These are phyloP conservation scores for Drosophila diplacantha DNA, from an alignment of 2,888 invertebrate species.

Conservation along the genomic window DNA sequence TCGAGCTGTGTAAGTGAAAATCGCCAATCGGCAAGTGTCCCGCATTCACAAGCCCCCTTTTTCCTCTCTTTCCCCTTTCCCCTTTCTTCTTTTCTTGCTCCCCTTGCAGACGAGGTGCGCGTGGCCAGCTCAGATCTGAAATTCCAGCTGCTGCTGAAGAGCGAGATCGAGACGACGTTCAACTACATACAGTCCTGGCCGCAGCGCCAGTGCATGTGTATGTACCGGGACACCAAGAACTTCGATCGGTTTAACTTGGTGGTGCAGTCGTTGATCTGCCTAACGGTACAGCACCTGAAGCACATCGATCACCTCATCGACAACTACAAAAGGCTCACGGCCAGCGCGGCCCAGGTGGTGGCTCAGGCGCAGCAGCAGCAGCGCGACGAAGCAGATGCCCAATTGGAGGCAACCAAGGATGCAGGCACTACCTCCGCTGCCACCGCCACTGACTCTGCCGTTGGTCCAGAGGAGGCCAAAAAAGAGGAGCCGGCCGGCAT, in stretches of 20 bases:
- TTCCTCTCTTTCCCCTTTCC: not conserved
- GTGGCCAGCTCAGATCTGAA: slow-evolving; percentile 87
- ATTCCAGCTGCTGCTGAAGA: slow-evolving; percentile 82
- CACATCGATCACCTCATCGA: slow-evolving; percentile 82
- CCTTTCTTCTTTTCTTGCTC: slow-evolving; percentile 6
- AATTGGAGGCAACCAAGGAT: slow-evolving; percentile 50
- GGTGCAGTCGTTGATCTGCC: slow-evolving; percentile 90
- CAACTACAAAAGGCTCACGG: slow-evolving; percentile 76
- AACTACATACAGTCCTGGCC: slow-evolving; percentile 94
- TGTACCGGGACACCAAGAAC: slow-evolving; percentile 94
- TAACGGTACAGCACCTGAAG: slow-evolving; percentile 90
- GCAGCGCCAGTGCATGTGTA: slow-evolving; percentile 96
- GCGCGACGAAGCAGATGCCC: slow-evolving; percentile 34
- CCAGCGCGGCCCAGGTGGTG: slow-evolving; percentile 57
- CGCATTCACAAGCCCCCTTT: not conserved
- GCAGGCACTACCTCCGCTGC: not conserved
- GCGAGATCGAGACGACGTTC: slow-evolving; percentile 89
- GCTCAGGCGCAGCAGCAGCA: slow-evolving; percentile 54
- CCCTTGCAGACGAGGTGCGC: slow-evolving; percentile 85
- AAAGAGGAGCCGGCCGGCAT: slow-evolving; percentile 28
- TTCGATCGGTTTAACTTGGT: slow-evolving; percentile 93
- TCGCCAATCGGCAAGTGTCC: slow-evolving; percentile 33
- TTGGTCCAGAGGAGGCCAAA: slow-evolving; percentile 38
- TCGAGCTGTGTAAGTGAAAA: slow-evolving; percentile 86
- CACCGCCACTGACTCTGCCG: not conserved